Percentiles rank a stretch among this genome's conserved stretches.
Conservation (phyloP, 2,113 vertebrate genomes). For the Laticauda laticaudata region DNA sequence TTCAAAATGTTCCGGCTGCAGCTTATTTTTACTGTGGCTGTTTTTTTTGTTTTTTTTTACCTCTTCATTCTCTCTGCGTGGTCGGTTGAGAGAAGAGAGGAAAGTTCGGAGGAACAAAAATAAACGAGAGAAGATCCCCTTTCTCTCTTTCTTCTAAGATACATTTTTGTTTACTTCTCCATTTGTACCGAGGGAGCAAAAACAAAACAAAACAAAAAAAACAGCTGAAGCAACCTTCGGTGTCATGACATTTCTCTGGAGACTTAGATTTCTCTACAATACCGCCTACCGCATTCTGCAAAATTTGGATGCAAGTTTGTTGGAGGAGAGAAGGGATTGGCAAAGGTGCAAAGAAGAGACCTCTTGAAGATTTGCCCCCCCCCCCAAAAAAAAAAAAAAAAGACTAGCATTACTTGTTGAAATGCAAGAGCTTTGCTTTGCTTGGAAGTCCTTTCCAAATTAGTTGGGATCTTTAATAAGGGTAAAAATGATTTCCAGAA, state of each 20-base stretch:
- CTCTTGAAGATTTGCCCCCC: constrained; percentile 19
- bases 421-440: constrained; percentile 2
- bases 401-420: not conserved
- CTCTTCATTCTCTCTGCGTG: constrained; percentile 36
- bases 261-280: not conserved
- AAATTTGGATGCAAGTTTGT: not conserved
- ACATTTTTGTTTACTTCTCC: constrained; percentile 46
- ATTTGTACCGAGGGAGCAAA: not conserved
- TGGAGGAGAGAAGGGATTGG: constrained; percentile 1
- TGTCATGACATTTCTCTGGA: not conserved
- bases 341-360: not conserved
- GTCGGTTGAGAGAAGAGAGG: constrained; percentile 37
- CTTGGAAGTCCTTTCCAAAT: constrained; percentile 23
- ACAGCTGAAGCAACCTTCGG: constrained; percentile 14
- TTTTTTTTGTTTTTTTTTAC: constrained; percentile 54
- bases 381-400: not conserved
- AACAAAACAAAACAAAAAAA: not conserved
- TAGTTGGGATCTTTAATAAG: constrained; percentile 26
- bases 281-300: not conserved
- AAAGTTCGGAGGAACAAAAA: not conserved
- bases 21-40: constrained; percentile 9
- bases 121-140: not conserved
- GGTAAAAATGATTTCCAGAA: constrained; percentile 23
- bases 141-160: not conserved
- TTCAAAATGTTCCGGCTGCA: not conserved